Evolutionary conservation across 35 echinoderm and acorn worm species (phyloP).

Genomic region (Ophioderma brevispina): DNA sequence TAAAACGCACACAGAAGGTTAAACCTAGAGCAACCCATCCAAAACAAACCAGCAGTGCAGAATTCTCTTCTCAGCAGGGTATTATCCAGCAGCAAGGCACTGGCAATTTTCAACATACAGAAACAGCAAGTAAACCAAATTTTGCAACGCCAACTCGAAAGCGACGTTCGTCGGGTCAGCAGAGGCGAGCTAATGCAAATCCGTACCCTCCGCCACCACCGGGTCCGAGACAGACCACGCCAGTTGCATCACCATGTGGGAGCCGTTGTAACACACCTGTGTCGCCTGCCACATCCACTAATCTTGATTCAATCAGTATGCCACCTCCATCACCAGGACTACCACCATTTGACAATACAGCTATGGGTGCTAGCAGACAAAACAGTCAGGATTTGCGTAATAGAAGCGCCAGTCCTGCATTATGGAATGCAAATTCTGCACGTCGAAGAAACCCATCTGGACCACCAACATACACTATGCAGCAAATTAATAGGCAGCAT

Average conservation of each 20-base stretch:
- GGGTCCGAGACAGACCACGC: conserved; percentile 16
- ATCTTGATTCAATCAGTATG: conserved; percentile 21
- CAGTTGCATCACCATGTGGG: conserved; percentile 20
- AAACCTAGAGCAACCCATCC: conserved; percentile 61
- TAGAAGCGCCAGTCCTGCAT: neutral
- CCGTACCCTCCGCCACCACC: conserved; percentile 34
- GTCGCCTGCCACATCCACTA: neutral
- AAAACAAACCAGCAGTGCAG: neutral
- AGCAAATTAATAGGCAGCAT: neutral
- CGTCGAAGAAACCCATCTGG: conserved; percentile 53
- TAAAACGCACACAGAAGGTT: conserved; percentile 47
- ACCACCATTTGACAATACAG: neutral
- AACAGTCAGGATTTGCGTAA: conserved; percentile 13
- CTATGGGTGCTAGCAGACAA: neutral
- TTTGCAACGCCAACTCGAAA: conserved; percentile 53
- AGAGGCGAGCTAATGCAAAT: conserved; percentile 44
- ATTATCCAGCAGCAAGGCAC: neutral
- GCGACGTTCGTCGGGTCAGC: conserved; percentile 30
- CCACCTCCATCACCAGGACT: conserved; percentile 29
- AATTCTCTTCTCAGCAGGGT: neutral
- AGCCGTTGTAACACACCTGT: conserved; percentile 29
- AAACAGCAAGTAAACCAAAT: conserved; percentile 30
- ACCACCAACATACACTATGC: conserved; percentile 28
- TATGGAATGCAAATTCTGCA: neutral
- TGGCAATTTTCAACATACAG: neutral